phyloP scores from a whole-genome alignment of 2,113 vertebrate genomes.

The Carassius gibelio region DNA sequence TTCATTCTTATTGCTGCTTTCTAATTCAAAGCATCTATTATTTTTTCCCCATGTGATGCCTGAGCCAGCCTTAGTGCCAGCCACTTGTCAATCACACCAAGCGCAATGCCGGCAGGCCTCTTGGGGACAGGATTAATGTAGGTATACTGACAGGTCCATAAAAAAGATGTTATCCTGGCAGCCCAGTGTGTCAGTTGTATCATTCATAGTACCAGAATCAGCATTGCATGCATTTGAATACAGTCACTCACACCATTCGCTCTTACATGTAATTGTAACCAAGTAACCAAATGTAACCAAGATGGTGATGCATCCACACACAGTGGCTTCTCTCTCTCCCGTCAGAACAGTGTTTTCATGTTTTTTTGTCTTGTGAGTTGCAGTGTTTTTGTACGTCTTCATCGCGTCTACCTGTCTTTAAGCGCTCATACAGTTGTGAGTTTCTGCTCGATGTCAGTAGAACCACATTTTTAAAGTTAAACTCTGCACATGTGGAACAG shows the following conservation, averaged over 20 bases:
- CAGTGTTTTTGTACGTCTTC: too few species aligned
- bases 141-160: conserved; percentile 26
- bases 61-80: background rate
- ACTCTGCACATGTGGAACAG: too few species aligned
- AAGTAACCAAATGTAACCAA: too few species aligned
- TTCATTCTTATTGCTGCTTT: background rate
- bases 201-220: background rate
- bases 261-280: background rate
- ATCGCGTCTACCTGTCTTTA: too few species aligned
- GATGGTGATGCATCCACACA: too few species aligned
- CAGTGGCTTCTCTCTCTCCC: too few species aligned
- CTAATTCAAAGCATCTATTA: background rate
- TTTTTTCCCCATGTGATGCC: background rate
- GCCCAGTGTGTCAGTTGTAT: conserved; percentile 40
- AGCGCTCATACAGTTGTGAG: too few species aligned
- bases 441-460: too few species aligned
- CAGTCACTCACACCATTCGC: background rate
- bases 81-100: conserved; percentile 46
- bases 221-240: background rate
- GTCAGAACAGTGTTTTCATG: too few species aligned
- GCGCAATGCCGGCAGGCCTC: conserved; percentile 30
- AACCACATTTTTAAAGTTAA: too few species aligned
- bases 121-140: conserved; percentile 32
- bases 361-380: too few species aligned
- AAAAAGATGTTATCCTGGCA: conserved; percentile 31